Evolutionary conservation across 2,113 vertebrate genomes (phyloP).

Genomic region (Patagioenas fasciata): DNA sequence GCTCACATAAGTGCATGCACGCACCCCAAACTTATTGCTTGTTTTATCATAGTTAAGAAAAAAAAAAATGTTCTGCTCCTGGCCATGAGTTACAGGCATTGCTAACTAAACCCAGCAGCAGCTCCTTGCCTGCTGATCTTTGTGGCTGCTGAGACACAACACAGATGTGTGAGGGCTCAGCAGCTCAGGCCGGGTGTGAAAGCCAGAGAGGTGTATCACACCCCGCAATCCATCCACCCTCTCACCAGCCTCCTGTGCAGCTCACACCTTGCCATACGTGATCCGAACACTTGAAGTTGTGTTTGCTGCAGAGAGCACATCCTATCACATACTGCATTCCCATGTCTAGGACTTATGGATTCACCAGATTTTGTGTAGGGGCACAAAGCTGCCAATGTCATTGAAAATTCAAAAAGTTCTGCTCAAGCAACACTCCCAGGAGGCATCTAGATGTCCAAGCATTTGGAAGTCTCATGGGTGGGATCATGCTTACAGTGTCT

Average conservation of each 20-base stretch:
- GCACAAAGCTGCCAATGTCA: not conserved
- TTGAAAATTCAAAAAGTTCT: not conserved
- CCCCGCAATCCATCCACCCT: not conserved
- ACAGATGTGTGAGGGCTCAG: not conserved
- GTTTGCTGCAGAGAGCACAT: not conserved
- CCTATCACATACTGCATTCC: rapidly evolving
- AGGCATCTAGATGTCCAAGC: not conserved
- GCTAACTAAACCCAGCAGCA: not conserved
- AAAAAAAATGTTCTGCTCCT: not conserved
- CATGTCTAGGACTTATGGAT: not conserved
- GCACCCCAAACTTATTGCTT: not conserved
- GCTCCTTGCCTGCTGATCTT: not conserved
- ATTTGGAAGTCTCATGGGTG: not conserved
- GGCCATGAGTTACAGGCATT: not conserved
- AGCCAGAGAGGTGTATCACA: not conserved
- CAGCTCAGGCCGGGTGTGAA: not conserved
- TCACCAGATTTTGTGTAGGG: not conserved
- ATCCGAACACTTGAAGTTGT: not conserved
- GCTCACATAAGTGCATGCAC: rapidly evolving
- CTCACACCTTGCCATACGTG: rapidly evolving
- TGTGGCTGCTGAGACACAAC: not conserved
- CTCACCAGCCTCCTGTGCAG: not conserved
- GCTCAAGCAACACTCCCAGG: not conserved
- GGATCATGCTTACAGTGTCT: not conserved
- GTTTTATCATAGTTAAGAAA: not conserved